Base-by-base conservation (phyloP, 2,888 invertebrate species). In the Blastobasis lacticolella region DNA sequence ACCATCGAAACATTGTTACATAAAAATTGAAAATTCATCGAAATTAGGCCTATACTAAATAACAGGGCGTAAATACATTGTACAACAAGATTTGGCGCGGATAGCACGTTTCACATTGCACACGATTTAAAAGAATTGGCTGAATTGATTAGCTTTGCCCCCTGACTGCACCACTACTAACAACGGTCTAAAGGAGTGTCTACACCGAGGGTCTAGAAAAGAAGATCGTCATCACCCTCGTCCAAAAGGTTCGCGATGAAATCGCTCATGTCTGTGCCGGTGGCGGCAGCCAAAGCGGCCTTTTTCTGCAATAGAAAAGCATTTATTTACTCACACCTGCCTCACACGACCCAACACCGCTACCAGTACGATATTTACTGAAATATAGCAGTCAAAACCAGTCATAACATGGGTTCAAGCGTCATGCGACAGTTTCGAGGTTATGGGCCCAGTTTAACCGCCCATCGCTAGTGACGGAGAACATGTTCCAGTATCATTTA, bases 151-250 rank as follows among this genome's bases (percentile, higher is more conserved):
- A 46, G 45, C 51, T 40, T 49, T 37, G 46, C 48, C 56, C 10
- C 73, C 69, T 67, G 72, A 73, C 78, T 75, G 75, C 69, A 67
- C 58, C 53, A 60, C 73, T 75, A 77, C 75, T 61, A 69, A 67
- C 61, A 72, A 68, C 64, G 69, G 69, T 58, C 59, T 62, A 67
- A 57, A 42, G 10, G n/a, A 42, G 60, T 55, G 56, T 61, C 61
- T 66, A 66, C 49, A 48, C 41, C 46, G 54, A 56, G 54, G 56
- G 49, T 59, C 90, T 94, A 96, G 89, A 97, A 97, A 53, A 97
- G 88, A 55, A 97, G 86, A 84, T 97, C 97, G 73, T 96, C 96
- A 70, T 97, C 97, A 45, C 94, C 95, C 62, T 96, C 95, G 58
- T 95, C 95, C 46, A 97, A 86, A 67, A 97, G 90, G 73, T 94